Percentiles rank a stretch among this genome's conserved stretches.
Evolutionary conservation across 1,140 invertebrate genomes (phyloP).

Genomic region (Saccostrea glomerata): DNA sequence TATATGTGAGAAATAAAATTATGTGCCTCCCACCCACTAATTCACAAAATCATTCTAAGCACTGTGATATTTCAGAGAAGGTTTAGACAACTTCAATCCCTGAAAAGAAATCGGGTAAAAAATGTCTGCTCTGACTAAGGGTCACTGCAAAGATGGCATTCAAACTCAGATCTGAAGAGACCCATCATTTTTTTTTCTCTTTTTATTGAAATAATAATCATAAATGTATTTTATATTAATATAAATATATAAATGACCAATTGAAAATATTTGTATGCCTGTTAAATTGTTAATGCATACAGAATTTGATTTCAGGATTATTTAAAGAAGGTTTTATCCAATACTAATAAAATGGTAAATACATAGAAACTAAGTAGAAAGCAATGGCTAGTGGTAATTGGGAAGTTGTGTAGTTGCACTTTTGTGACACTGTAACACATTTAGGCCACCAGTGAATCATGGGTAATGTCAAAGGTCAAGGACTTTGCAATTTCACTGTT

Average conservation of each 20-base stretch:
- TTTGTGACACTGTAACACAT: conserved; percentile 16
- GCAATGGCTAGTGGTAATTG: conserved; percentile 4
- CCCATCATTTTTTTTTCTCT: too few species aligned
- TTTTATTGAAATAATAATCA: not conserved
- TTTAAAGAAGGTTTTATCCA: conserved; percentile 31
- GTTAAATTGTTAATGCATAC: not conserved
- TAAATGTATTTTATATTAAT: not conserved
- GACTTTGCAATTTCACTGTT: not conserved
- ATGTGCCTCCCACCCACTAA: not conserved
- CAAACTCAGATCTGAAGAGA: not conserved
- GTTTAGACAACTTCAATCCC: conserved; percentile 14
- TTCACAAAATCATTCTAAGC: not conserved
- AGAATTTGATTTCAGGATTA: conserved; percentile 40
- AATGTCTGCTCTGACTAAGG: conserved; percentile 4
- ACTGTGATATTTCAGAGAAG: conserved; percentile 19
- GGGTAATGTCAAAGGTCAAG: conserved; percentile 3
- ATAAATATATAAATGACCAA: not conserved
- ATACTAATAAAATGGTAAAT: conserved; percentile 16
- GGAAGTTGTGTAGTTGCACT: conserved; percentile 13
- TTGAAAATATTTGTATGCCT: not conserved
- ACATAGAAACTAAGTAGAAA: not conserved
- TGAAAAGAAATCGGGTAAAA: conserved; percentile 33
- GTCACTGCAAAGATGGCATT: conserved; percentile 12
- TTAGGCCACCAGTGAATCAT: conserved; percentile 14
- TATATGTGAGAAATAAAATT: not conserved